These are phyloP conservation scores for Panzeria rudis DNA, from an alignment of 2,888 invertebrate species.

Conservation along the genomic window DNA sequence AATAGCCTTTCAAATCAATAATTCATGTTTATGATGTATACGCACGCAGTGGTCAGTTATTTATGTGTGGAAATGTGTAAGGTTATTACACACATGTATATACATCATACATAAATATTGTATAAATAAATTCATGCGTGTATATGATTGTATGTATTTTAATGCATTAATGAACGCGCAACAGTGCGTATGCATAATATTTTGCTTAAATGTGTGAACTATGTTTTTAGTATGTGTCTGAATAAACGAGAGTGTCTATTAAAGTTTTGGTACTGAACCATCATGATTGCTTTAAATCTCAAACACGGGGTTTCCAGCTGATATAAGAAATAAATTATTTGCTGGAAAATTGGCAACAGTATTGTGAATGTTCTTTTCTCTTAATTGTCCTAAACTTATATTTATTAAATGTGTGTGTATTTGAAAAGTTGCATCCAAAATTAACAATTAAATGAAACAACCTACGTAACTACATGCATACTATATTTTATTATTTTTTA, in stretches of 20 bases:
- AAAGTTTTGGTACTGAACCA: too few relatives aligned
- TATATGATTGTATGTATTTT: conserved; percentile 32
- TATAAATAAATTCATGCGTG: conserved; percentile 17
- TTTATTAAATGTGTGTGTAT: too few relatives aligned
- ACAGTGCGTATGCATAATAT: conserved; percentile 60
- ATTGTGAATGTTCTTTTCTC: too few relatives aligned
- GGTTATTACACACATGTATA: neutral
- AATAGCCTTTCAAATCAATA: conserved; percentile 59
- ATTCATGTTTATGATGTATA: conserved; percentile 47
- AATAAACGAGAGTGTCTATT: neutral
- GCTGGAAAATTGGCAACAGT: too few relatives aligned
- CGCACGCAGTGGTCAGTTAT: conserved; percentile 53
- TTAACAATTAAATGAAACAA: neutral
- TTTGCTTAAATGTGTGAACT: conserved; percentile 14
- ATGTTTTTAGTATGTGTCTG: neutral
- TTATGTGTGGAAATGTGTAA: conserved; percentile 13
- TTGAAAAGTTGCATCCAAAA: neutral
- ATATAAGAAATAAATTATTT: too few relatives aligned
- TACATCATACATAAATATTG: conserved; percentile 8
- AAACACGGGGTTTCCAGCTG: too few relatives aligned
- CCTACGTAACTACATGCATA: neutral
- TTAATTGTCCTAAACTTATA: too few relatives aligned
- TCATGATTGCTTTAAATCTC: too few relatives aligned
- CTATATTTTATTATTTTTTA: neutral
- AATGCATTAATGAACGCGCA: conserved; percentile 62